Conservation (phyloP, 1,140 invertebrate species). For the Cydia amplana region DNA sequence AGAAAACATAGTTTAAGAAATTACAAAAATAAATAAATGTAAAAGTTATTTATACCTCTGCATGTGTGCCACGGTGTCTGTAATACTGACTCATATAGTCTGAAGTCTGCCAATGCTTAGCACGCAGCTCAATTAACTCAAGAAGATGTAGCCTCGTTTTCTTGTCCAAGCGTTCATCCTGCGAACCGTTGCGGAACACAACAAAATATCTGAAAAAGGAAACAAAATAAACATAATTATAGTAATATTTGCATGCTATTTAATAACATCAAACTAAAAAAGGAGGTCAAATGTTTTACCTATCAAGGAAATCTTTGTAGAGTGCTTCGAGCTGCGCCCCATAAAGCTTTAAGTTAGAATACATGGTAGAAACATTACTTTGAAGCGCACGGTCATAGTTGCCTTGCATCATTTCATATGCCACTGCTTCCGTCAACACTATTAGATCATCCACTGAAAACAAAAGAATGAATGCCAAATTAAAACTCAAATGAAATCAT, state of each 20-base stretch:
- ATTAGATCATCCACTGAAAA: slow-evolving; percentile 85
- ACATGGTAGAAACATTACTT: slow-evolving; percentile 83
- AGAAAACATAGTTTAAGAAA: no score
- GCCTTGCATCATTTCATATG: slow-evolving; percentile 82
- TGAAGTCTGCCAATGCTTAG: slow-evolving; percentile 90
- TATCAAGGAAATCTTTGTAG: slow-evolving; percentile 86
- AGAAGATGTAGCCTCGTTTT: slow-evolving; percentile 90
- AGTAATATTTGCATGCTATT: neutral
- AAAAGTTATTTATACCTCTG: slow-evolving; percentile 81
- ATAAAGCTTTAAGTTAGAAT: slow-evolving; percentile 85
- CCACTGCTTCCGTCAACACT: slow-evolving; percentile 85
- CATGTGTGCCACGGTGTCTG: slow-evolving; percentile 86
- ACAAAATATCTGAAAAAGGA: slow-evolving; percentile 82
- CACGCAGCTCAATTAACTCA: slow-evolving; percentile 92
- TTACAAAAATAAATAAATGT: neutral
- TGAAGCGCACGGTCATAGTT: slow-evolving; percentile 82
- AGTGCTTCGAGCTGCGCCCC: slow-evolving; percentile 86
- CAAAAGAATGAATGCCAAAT: slow-evolving; percentile 40
- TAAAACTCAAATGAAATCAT: neutral
- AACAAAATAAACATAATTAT: neutral
- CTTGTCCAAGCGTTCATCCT: slow-evolving; percentile 89
- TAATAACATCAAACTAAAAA: slow-evolving; percentile 4
- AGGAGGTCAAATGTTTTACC: slow-evolving; percentile 46
- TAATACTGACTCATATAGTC: slow-evolving; percentile 92
- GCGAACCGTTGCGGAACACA: slow-evolving; percentile 91